Base-by-base conservation (phyloP, 1,140 invertebrate species). In the Andricus grossulariae region DNA sequence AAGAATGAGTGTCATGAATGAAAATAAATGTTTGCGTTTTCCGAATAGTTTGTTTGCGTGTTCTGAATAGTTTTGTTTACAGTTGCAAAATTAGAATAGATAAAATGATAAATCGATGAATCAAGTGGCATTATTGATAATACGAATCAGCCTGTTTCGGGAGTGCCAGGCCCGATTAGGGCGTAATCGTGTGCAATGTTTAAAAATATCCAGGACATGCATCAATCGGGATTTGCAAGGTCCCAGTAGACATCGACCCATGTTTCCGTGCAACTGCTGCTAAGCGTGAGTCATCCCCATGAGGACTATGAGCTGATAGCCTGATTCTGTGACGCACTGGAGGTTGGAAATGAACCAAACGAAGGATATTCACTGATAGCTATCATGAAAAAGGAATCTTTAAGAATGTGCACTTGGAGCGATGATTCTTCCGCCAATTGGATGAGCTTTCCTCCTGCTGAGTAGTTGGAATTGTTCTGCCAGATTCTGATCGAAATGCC, bases 141-240 rank as follows among this genome's bases (percentile, higher is more conserved):
- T 25, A 25, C 15, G 19, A 57, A 60, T 60, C 25, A 60, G 57
- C 16, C 21, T 60, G 57, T 15, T 16, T 60, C 4, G 21, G 32
- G 25, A 60, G 32, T 60, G 25, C 57, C 25, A 32, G 3, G 54
- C 16, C 39, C 25, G 60, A 66, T 66, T 66, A 66, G 60, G 60
- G 39, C 60, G n/a, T 66, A 39, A 66, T 66, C 60, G 60, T 66
- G 60, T 66, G 60, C 25, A 45, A 66, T 16, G 60, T 66, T n/a
- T 66, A 66, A 66, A 66, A 66, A 66, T 66, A 66, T 66, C 60
- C 25, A 66, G 60, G 60, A 66, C 60, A 66, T 66, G 60, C 60
- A 66, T 66, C 60, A 66, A 66, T 66, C 60, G 32, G 60, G 60
- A 66, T 66, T 66, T 45, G 32, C 60, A 66, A 66, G 60, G 60